Evolutionary conservation across 1,140 invertebrate species (phyloP).

Genomic region (Sinonovacula constricta): DNA sequence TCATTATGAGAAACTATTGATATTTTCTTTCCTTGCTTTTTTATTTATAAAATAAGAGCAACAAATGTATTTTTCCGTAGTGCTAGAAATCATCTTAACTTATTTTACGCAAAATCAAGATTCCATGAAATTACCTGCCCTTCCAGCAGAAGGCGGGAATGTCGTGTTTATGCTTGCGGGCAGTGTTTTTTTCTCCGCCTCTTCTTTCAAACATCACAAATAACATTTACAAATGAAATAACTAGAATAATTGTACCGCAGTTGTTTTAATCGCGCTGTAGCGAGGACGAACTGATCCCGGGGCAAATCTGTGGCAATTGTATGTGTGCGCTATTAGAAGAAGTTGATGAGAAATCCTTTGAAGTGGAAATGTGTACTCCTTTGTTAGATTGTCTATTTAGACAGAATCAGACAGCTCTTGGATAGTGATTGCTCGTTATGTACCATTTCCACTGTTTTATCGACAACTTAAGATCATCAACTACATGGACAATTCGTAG

Average conservation of each 20-base stretch:
- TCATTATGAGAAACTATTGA: too few relatives aligned
- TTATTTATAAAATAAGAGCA: too few relatives aligned
- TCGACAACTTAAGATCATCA: too few relatives aligned
- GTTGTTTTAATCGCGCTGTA: slow-evolving; percentile 42
- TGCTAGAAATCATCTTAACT: too few relatives aligned
- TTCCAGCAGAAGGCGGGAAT: too few relatives aligned
- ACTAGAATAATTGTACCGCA: slow-evolving; percentile 30
- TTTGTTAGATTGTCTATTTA: slow-evolving; percentile 48
- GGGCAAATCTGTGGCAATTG: slow-evolving; percentile 24
- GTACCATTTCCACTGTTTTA: slow-evolving; percentile 32
- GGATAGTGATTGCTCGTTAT: slow-evolving; percentile 36
- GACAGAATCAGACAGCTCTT: slow-evolving; percentile 16
- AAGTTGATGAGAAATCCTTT: slow-evolving; percentile 31
- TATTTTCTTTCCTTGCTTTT: too few relatives aligned
- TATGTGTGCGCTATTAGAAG: slow-evolving; percentile 28
- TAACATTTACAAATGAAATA: slow-evolving; percentile 37
- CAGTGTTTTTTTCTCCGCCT: not conserved
- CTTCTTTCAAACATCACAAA: not conserved
- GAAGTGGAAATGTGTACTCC: slow-evolving; percentile 49
- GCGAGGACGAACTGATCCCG: slow-evolving; percentile 16
- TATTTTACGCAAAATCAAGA: too few relatives aligned
- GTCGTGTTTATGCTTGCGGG: too few relatives aligned
- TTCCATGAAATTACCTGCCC: too few relatives aligned
- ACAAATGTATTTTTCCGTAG: too few relatives aligned
- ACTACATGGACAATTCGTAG: too few relatives aligned